Base-by-base conservation (phyloP, 2,113 vertebrate species). In the Mormyrus lacerda region DNA sequence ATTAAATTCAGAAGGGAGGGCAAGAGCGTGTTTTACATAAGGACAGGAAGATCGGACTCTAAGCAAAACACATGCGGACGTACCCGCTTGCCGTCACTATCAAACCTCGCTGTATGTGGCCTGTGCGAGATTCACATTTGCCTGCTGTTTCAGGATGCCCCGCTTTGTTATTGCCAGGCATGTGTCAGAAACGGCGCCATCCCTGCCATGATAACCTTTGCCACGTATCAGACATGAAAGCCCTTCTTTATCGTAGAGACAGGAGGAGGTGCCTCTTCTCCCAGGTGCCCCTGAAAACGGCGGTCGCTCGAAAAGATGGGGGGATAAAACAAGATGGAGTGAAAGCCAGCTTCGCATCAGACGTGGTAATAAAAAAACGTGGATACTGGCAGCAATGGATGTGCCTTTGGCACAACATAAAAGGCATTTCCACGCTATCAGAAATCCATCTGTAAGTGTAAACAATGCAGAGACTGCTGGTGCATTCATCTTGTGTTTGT, bases 201-300 rank as follows among this genome's bases (percentile, higher is more conserved):
- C 91, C 90, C 61, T 15, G 93, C 92, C 93, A 84, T 87, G 93
- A 95, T 95, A 95, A 95, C 95, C 95, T 94, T 94, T 93, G 90
- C 91, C 90, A 91, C 91, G 91, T 91, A 93, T 92, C 91, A 92
- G 93, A 93, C 58, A 87, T 79, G 93, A 92, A 94, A 94, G 95
- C 93, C 92, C 91, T 92, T 93, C 93, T 94, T 94, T 92, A 94
- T 92, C 91, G 90, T 51, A 82, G 84, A n/a, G 91, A 89, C 90
- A 89, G 86, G 89, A 90, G 90, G 91, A 88, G 85, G 61, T 48
- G 87, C 89, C 94, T 1, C 27, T 76, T 42, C 15, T 92, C 93
- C 91, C 89, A 87, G 51, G 92, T 85, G 89, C 90, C 90, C 90
- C 91, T 91, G 79, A 88, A 76, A 73, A 93, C 92, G 92, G 95